Conservation (phyloP, 2,113 vertebrate species). For the Etheostoma spectabile region DNA sequence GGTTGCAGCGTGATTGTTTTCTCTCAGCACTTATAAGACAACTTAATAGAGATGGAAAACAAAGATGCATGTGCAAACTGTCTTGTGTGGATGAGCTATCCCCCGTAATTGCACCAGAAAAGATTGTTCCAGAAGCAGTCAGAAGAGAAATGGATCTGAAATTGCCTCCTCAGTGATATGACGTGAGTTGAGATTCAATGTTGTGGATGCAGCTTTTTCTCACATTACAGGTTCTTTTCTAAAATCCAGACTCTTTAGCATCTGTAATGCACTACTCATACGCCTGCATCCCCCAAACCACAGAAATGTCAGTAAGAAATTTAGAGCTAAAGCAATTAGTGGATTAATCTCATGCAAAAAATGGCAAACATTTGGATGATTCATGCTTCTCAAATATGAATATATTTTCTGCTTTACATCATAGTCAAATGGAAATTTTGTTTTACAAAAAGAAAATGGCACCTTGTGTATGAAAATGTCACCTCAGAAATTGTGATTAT, state of each 20-base stretch:
- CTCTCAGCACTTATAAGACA: background rate
- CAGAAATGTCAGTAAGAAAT: background rate
- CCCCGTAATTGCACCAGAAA: background rate
- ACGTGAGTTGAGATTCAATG: too few species aligned
- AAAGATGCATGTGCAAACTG: background rate
- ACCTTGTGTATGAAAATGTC: background rate
- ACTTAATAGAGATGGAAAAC: background rate
- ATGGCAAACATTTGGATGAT: background rate
- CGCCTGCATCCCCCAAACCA: background rate
- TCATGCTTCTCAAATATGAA: background rate
- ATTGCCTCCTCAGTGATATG: background rate
- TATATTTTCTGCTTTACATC: background rate
- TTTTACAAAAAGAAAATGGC: background rate
- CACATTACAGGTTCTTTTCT: slow-evolving; percentile 1
- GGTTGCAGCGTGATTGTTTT: slow-evolving; percentile 4
- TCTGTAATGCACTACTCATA: background rate
- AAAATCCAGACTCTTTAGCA: background rate
- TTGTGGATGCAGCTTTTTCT: background rate
- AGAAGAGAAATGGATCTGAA: slow-evolving; percentile 19
- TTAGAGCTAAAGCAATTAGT: background rate
- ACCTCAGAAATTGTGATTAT: background rate
- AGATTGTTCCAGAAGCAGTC: slow-evolving; percentile 20
- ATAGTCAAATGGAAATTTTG: background rate
- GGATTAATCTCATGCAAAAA: background rate
- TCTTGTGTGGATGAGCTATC: background rate